Percentiles rank a stretch among this genome's conserved stretches.
phyloP scores from a whole-genome alignment of 2,888 invertebrate genomes.

The Pandemis corylana region DNA sequence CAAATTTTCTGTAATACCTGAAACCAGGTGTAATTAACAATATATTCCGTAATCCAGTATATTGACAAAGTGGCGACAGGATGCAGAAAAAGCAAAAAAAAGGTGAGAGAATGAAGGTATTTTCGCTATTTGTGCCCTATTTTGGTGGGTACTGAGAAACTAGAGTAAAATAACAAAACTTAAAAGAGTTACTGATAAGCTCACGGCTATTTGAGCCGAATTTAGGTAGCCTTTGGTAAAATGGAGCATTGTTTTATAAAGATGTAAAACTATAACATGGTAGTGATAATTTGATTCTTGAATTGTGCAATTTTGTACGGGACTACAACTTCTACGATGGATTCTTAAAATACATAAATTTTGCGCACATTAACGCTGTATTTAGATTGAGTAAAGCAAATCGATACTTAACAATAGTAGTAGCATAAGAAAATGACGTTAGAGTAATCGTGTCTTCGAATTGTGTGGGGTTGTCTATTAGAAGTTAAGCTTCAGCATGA shows the following conservation, averaged over 20 bases:
- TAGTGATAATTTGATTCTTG: neutral
- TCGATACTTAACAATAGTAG: neutral
- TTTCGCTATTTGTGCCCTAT: neutral
- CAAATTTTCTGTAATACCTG: neutral
- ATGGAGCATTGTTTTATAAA: neutral
- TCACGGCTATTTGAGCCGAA: too few relatives aligned
- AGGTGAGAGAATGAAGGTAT: neutral
- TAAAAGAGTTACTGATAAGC: too few relatives aligned
- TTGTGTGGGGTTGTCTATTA: neutral
- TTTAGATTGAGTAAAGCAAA: neutral
- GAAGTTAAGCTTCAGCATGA: neutral
- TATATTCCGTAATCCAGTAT: neutral
- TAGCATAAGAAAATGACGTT: neutral
- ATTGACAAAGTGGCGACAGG: neutral
- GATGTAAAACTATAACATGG: neutral
- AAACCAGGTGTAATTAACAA: too few relatives aligned
- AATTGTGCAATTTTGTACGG: neutral
- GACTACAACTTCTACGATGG: neutral
- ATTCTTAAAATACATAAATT: neutral
- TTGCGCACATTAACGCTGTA: neutral
- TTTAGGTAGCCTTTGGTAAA: too few relatives aligned
- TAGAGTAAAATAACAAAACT: neutral
- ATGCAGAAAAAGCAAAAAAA: neutral
- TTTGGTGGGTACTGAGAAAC: neutral
- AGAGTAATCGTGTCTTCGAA: neutral